Evolutionary conservation across 2,797 vertebrate species (phyloP), one percentile per base, ranked within the genome.

Genomic region (Leptodactylus fallax): DNA sequence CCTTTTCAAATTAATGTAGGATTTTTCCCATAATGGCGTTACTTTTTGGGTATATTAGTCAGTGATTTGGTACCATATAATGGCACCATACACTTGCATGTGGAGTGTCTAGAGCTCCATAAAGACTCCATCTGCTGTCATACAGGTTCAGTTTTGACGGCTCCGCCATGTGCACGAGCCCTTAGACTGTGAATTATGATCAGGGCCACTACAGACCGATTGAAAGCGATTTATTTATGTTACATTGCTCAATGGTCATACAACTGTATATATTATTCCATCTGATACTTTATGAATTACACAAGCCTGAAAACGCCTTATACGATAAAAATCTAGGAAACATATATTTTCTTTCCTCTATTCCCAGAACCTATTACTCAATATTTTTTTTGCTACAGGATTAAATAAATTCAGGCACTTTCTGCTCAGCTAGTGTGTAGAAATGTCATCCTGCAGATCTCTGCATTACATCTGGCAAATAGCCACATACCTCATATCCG

Each of bases 331-430:
- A 86, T 83, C 84, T 79, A 71, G 61, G 53, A 82, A 76, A 88
- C 60, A 77, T 63, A 63, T 45, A 81, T 80, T 81, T 85, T 69
- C 58, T 81, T 81, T 85, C 27, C 79, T 86, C 83, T 86, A 56
- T 89, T 88, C 87, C 87, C 87, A 89, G 84, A 89, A 89, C 88
- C 88, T 82, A 86, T 89, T 89, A 89, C 84, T 89, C 84, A 83
- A 67, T 74, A 21, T 83, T 83, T 71, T 69, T 85, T 88, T 80
- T 60, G 55, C 82, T 55, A 58, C 49, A 58, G 58, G 58, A 89
- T 89, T 85, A 82, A 89, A 89, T 89, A 89, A 81, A 89, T 85
- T 89, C 83, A 79, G 61, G 69, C 79, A 86, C 88, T 86, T 86
- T 81, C 79, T 86, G 79, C 79, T 83, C 85, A 58, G 88, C 88